These are phyloP conservation scores for Podilymbus podiceps DNA, from an alignment of 2,113 vertebrate species.

Conservation along the genomic window DNA sequence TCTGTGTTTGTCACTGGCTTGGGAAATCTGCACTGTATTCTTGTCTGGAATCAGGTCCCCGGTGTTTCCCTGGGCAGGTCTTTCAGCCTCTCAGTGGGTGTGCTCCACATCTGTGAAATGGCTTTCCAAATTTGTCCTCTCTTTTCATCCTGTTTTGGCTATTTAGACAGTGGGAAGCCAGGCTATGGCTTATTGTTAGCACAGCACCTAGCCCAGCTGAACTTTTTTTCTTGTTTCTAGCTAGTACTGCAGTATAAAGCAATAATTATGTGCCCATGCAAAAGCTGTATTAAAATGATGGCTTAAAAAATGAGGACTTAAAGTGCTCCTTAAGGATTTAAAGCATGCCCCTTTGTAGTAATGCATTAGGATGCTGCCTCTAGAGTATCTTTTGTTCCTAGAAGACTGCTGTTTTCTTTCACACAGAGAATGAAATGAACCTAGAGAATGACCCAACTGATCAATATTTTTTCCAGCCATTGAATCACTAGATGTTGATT, in stretches of 20 bases:
- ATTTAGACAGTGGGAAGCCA: background rate
- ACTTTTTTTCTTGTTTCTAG: background rate
- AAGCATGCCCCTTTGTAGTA: background rate
- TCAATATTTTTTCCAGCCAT: slow-evolving; percentile 42
- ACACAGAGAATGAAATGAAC: slow-evolving; percentile 34
- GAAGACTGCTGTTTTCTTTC: slow-evolving; percentile 34
- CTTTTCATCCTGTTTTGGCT: background rate
- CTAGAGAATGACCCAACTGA: slow-evolving; percentile 28
- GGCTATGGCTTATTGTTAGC: background rate
- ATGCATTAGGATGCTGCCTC: slow-evolving; percentile 28
- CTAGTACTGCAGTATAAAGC: background rate
- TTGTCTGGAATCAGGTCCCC: background rate
- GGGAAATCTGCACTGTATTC: background rate
- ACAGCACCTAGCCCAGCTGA: background rate
- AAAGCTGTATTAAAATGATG: slow-evolving; percentile 4
- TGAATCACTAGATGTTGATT: slow-evolving; percentile 30
- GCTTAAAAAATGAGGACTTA: slow-evolving; percentile 3
- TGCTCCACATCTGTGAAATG: background rate
- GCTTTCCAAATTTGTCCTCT: background rate
- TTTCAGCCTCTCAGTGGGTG: background rate
- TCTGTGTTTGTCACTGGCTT: background rate
- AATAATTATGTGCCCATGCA: background rate
- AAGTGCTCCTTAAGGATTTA: slow-evolving; percentile 1
- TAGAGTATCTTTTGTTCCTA: slow-evolving; percentile 31
- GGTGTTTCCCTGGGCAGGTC: background rate